Conservation (phyloP, 2,888 invertebrate genomes). For the Tenthredo amoena region DNA sequence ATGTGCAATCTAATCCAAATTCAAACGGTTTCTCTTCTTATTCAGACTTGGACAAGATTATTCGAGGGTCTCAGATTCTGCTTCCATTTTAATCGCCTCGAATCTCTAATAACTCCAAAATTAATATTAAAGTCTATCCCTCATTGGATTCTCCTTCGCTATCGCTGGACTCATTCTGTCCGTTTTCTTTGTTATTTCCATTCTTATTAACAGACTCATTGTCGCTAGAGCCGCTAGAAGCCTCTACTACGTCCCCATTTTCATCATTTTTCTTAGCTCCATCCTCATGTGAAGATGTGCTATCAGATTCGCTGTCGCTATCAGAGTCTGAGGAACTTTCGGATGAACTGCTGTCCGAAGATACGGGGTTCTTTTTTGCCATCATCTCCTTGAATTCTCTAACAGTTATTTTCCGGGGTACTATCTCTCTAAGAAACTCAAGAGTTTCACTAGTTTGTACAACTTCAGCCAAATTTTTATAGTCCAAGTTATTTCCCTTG, state of each 20-base stretch:
- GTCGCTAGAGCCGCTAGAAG: constrained; percentile 15
- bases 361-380: constrained; percentile 79
- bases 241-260: constrained; percentile 57
- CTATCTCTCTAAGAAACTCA: constrained; percentile 86
- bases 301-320: constrained; percentile 73
- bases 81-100: neutral
- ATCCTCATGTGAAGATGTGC: constrained; percentile 68
- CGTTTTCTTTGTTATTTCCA: constrained; percentile 68
- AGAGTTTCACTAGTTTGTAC: constrained; percentile 85
- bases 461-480: constrained; percentile 86
- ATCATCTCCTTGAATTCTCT: constrained; percentile 84
- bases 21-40: neutral
- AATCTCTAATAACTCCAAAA: neutral
- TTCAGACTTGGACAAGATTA: neutral
- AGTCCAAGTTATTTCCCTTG: constrained; percentile 81
- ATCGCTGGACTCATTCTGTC: constrained; percentile 70
- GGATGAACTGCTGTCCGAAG: constrained; percentile 60
- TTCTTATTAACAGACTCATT: constrained; percentile 57
- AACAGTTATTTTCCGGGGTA: constrained; percentile 87
- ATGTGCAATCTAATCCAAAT: neutral
- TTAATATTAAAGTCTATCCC: constrained; percentile 50
- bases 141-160: constrained; percentile 69
- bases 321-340: constrained; percentile 73
- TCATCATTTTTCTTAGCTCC: constrained; percentile 60
- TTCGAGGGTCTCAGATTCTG: neutral